These are phyloP conservation scores for Oedothorax gibbosus DNA, from an alignment of 1,140 invertebrate species.

Conservation along the genomic window DNA sequence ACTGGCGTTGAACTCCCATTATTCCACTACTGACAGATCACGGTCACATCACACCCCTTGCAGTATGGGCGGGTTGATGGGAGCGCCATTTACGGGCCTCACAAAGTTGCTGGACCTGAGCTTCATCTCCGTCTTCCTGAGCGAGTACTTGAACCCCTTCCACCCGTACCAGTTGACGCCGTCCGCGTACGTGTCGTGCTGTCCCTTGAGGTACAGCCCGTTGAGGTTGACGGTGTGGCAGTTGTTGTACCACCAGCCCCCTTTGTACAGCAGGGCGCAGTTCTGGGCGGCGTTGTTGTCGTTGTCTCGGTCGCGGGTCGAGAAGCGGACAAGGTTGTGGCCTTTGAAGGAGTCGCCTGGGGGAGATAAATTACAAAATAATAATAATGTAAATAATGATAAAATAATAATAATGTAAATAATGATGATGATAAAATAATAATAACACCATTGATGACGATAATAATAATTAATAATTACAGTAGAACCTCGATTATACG, in stretches of 20 bases:
- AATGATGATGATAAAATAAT: no score
- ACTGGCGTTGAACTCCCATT: no score
- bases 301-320: slow-evolving; percentile 79
- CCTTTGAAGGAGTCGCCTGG: slow-evolving; percentile 30
- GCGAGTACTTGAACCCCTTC: slow-evolving; percentile 75
- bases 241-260: slow-evolving; percentile 75
- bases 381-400: not conserved
- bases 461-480: no score
- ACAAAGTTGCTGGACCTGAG: slow-evolving; percentile 71
- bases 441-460: no score
- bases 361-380: not conserved
- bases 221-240: slow-evolving; percentile 95
- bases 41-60: no score
- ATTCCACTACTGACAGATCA: no score
- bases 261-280: slow-evolving; percentile 74
- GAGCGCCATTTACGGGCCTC: not conserved
- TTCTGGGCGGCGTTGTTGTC: slow-evolving; percentile 77
- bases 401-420: no score
- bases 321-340: slow-evolving; percentile 79
- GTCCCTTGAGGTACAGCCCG: slow-evolving; percentile 89
- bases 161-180: slow-evolving; percentile 80
- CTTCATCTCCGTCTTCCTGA: slow-evolving; percentile 84
- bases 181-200: slow-evolving; percentile 36
- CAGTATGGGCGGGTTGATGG: no score
- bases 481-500: no score